Evolutionary conservation across 2,888 invertebrate genomes (phyloP), one percentile per base, ranked within the genome.

Genomic region (Brenthis ino): DNA sequence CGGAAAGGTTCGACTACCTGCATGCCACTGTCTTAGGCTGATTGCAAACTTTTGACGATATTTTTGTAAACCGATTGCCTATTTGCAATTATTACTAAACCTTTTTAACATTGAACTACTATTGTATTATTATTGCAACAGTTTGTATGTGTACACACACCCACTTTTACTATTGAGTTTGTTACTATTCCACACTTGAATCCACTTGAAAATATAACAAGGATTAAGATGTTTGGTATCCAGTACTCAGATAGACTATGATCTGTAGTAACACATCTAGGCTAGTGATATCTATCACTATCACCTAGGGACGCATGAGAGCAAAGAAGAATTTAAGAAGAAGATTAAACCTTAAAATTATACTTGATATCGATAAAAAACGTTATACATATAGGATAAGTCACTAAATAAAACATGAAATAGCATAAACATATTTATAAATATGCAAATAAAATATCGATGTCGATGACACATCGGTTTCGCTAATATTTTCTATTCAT

Each of bases 1-100:
- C 85, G 70, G 75, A 87, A 88, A 86, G 86, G 84, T 83, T 78
- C 77, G 82, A 82, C 89, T 91, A 91, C 91, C 91, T 91, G 90
- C 85, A 80, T 80, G 69, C 67, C 68, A 43, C 57, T 75, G 61
- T 57, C 60, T 82, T 79, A 83, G 79, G 79, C 77, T 76, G 76
- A 74, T 79, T 79, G 76, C 72, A 64, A 37, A 43, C 55, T 67
- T 65, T 37, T 65, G 28, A 24, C 16, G 33, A 54, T 28, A 24
- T 20, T 51, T 54, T 54, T 20, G 20, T 43, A 12, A 5, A 3
- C 6, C n/a, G 16, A 53, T 53, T 8, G n/a, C 51, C 37, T 11
- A 53, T 53, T 53, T 53, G 14, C 51, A 53, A 53, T 53, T 6
- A 16, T 53, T 53, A 16, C 16, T 16, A n/a, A 53, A 16, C 6